Conservation (phyloP, 2,113 vertebrate genomes). For the Charadrius vociferus region DNA sequence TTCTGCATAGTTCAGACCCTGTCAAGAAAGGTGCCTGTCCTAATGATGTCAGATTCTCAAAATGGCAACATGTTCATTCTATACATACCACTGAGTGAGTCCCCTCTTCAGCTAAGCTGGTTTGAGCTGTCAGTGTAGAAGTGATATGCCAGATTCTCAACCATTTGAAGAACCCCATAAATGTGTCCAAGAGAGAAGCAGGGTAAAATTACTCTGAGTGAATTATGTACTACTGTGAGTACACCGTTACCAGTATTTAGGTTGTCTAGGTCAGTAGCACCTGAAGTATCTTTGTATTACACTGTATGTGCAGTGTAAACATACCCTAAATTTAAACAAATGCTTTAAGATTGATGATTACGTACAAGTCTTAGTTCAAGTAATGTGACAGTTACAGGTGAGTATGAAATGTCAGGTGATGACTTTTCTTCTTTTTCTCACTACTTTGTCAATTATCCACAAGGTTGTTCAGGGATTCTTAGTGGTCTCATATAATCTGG, state of each 20-base stretch:
- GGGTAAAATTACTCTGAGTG: neutral
- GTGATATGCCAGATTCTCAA: neutral
- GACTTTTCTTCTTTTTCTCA: neutral
- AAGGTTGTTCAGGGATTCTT: conserved; percentile 85
- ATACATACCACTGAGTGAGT: neutral
- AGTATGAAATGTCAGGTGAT: neutral
- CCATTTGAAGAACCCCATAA: neutral
- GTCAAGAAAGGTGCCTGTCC: neutral
- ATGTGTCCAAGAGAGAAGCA: neutral
- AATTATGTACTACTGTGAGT: neutral
- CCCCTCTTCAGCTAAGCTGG: neutral
- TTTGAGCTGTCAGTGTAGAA: neutral
- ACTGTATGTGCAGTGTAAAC: neutral
- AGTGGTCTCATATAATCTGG: conserved; percentile 84
- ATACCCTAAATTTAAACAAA: neutral
- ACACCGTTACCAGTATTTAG: neutral
- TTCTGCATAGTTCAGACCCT: neutral
- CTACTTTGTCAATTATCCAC: conserved; percentile 14
- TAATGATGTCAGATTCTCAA: neutral
- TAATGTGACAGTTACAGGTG: neutral
- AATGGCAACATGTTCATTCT: neutral
- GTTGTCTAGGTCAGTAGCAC: neutral
- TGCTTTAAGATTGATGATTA: neutral
- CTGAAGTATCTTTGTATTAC: neutral
- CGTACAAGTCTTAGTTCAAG: neutral